phyloP scores from a whole-genome alignment of 2,113 vertebrate species.

The Clupea harengus region DNA sequence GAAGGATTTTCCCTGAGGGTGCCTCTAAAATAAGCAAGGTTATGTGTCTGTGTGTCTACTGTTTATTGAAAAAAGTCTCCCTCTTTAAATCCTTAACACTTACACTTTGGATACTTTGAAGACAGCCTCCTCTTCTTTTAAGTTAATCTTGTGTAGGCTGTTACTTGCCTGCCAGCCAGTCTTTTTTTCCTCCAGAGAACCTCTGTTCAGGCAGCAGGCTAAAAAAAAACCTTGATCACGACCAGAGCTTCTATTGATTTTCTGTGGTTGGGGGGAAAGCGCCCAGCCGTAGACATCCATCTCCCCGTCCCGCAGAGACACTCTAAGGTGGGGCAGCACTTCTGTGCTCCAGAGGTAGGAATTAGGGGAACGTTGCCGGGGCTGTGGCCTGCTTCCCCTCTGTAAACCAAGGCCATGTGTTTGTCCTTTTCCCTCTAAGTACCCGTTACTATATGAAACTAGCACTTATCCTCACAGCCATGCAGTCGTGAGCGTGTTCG shows the following conservation, averaged over 20 bases:
- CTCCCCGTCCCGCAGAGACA: slow-evolving; percentile 33
- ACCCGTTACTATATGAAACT: slow-evolving; percentile 45
- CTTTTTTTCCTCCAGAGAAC: not conserved
- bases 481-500: slow-evolving; percentile 21
- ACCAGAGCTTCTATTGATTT: slow-evolving; percentile 1
- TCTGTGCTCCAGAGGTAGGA: slow-evolving; percentile 46
- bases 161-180: not conserved
- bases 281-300: slow-evolving; percentile 26
- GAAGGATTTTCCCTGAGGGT: not conserved
- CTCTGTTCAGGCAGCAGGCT: not conserved
- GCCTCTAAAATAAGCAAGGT: not conserved
- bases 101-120: slow-evolving; percentile 8
- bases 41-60: not conserved
- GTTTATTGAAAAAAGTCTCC: not conserved
- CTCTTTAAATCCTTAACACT: slow-evolving; percentile 3
- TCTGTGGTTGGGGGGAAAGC: not conserved
- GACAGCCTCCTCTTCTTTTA: not conserved
- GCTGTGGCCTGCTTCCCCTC: slow-evolving; percentile 43
- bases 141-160: not conserved
- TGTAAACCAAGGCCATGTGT: slow-evolving; percentile 54
- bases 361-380: slow-evolving; percentile 46
- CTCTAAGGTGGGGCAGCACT: slow-evolving; percentile 50
- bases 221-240: not conserved
- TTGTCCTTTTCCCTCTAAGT: slow-evolving; percentile 53
- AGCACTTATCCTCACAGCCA: slow-evolving; percentile 47